Evolutionary conservation across 2,888 invertebrate genomes (phyloP).

Genomic region (Sisyra terminalis): DNA sequence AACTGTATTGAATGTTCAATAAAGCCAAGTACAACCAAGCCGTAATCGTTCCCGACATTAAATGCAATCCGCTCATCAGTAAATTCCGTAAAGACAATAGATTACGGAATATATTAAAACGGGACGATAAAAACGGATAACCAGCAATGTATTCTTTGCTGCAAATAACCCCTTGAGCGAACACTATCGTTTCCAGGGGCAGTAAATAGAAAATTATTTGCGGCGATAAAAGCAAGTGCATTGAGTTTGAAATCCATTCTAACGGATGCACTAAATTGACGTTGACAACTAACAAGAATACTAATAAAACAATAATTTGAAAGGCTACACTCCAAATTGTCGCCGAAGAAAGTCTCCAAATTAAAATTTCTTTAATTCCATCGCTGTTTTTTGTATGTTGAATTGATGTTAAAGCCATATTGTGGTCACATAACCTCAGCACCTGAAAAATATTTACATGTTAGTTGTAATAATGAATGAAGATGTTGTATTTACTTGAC

Average conservation of each 20-base stretch:
- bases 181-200: conserved; percentile 42
- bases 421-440: conserved; percentile 3
- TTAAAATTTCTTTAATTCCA: conserved; percentile 39
- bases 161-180: conserved; percentile 53
- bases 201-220: conserved; percentile 49
- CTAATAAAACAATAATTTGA: conserved; percentile 20
- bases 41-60: conserved; percentile 45
- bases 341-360: conserved; percentile 35
- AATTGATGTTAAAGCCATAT: not conserved
- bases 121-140: conserved; percentile 41
- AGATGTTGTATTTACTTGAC: not conserved
- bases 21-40: conserved; percentile 53
- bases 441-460: not conserved
- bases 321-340: conserved; percentile 23
- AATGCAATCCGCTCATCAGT: conserved; percentile 36
- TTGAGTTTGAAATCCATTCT: conserved; percentile 42
- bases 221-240: conserved; percentile 38
- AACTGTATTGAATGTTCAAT: conserved; percentile 37
- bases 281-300: conserved; percentile 34
- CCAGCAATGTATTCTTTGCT: conserved; percentile 50
- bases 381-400: conserved; percentile 15
- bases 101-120: conserved; percentile 46
- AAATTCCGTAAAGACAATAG: conserved; percentile 43
- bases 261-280: conserved; percentile 44
- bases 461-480: not conserved